A percentile compares a stretch with the other conserved stretches of the same genome.
Evolutionary conservation across 2,797 vertebrate genomes (phyloP).

Genomic region (Gallirallus australis): DNA sequence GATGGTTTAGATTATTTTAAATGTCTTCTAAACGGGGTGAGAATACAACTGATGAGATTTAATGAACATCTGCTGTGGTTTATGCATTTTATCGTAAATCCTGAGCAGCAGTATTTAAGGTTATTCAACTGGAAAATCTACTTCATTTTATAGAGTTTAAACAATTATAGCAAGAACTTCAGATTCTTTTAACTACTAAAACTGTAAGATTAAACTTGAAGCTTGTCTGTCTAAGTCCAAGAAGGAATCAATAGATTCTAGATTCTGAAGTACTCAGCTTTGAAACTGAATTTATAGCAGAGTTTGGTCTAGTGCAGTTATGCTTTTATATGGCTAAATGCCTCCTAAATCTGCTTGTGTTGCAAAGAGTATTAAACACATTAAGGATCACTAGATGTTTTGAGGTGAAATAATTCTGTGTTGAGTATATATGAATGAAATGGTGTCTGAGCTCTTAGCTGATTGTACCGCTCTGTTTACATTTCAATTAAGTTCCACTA

Average conservation of each 20-base stretch:
- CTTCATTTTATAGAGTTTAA: constrained; percentile 51
- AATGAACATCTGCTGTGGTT: constrained; percentile 51
- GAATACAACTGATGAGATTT: constrained; percentile 35
- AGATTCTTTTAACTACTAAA: not conserved
- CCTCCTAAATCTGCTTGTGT: not conserved
- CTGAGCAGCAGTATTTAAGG: constrained; percentile 22
- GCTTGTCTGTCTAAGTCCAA: not conserved
- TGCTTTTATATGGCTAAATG: not conserved
- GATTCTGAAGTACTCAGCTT: not conserved
- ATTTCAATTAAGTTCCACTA: not conserved
- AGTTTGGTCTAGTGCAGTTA: not conserved
- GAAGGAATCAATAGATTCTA: not conserved
- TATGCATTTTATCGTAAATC: not conserved
- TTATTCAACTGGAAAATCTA: constrained; percentile 61
- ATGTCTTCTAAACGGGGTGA: constrained; percentile 6
- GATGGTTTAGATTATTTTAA: constrained; percentile 21
- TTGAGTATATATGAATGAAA: not conserved
- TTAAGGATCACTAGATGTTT: not conserved
- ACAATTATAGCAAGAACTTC: constrained; percentile 26
- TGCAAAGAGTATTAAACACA: not conserved
- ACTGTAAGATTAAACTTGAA: not conserved
- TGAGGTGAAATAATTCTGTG: not conserved
- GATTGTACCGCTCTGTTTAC: not conserved
- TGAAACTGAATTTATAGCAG: not conserved
- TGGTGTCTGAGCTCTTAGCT: not conserved